These are phyloP conservation scores for Terrapene triunguis DNA, from an alignment of 2,113 vertebrate species.

Conservation along the genomic window DNA sequence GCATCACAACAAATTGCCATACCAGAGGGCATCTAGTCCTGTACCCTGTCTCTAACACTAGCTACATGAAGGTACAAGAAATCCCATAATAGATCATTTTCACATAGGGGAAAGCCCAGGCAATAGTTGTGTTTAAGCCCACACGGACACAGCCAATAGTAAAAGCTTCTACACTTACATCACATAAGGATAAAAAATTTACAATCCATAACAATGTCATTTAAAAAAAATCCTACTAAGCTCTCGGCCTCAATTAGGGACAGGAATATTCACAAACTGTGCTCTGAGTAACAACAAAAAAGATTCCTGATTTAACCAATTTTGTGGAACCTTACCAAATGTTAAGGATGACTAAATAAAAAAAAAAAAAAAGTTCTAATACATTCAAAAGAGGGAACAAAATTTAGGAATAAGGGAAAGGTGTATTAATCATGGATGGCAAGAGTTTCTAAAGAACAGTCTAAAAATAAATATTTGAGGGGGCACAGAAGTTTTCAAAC, in stretches of 20 bases:
- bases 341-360: neutral
- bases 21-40: neutral
- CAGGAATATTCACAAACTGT: neutral
- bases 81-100: neutral
- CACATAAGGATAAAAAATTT: too few species aligned
- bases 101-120: neutral
- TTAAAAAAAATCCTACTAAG: too few species aligned
- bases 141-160: too few species aligned
- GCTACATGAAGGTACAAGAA: too few species aligned
- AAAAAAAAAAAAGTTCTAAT: too few species aligned
- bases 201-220: too few species aligned
- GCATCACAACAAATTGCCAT: too few species aligned
- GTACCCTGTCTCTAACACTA: too few species aligned
- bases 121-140: neutral
- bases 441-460: neutral
- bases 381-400: neutral
- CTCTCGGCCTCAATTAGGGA: too few species aligned
- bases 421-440: too few species aligned
- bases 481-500: neutral
- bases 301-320: neutral
- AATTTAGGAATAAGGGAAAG: neutral
- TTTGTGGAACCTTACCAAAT: neutral
- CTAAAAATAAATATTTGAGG: neutral
- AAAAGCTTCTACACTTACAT: too few species aligned
- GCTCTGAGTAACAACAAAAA: neutral